Base-by-base conservation (phyloP, 2,888 invertebrate genomes). In the Lymantria dispar region DNA sequence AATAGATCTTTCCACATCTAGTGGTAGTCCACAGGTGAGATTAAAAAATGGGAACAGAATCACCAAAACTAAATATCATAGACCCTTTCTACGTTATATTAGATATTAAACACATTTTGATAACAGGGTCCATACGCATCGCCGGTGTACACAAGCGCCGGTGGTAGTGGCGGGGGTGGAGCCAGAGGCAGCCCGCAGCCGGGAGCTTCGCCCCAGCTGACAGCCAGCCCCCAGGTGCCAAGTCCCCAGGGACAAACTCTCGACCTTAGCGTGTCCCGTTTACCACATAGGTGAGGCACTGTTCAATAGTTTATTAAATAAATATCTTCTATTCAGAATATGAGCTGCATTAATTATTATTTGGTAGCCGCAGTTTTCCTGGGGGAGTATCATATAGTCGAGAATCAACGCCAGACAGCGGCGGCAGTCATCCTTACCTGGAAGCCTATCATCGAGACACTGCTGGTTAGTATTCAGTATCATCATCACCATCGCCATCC, bases 221-320 rank as follows among this genome's bases (percentile, higher is more conserved):
- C 96, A 65, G 95, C 96, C 77, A 96, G 96, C 91, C 96, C 96
- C 63, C 96, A 96, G 92, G 96, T 96, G 88, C 96, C 97, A 77
- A 97, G 96, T 92, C 97, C 97, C 60, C 97, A 97, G 92, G 97
- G 97, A 72, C 97, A 97, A 86, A 97, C 97, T 72, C 93, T 97
- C 84, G 97, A 97, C 92, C 94, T 97, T 83, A 96, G 96, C 87
- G 96, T 97, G 72, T 96, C 95, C 87, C 93, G 96, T 86, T 93
- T 96, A 85, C 94, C 95, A 81, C 96, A 96, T 93, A 96, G 96
- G 96, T 96, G 92, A 89, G 89, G 85, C 83, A 78, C 54, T 55
- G 44, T 64, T 56, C 51, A 45, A 56, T 61, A 62, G 63, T 54
- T 54, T 49, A 33, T 47, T 48, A 12, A 30, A 31, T 45, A 40